These are phyloP conservation scores for Nerophis ophidion DNA, from an alignment of 2,113 vertebrate species.

Conservation along the genomic window DNA sequence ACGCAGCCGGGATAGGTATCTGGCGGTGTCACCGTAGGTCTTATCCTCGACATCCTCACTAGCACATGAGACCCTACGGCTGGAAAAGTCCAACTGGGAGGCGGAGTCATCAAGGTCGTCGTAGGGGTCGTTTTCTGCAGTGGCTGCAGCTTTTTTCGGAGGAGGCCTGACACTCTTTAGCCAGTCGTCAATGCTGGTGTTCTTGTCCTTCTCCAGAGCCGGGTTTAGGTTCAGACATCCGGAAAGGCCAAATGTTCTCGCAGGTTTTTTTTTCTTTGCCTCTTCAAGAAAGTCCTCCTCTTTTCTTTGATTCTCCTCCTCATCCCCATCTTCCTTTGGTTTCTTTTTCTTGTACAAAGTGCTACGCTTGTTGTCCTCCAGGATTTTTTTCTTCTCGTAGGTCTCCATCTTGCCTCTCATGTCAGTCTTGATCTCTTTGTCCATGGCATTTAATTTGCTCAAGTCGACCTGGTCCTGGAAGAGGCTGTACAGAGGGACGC, in stretches of 20 bases:
- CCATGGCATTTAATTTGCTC: slow-evolving; percentile 79
- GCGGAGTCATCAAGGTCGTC: slow-evolving; percentile 64
- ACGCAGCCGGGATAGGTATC: slow-evolving; percentile 66
- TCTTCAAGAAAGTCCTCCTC: slow-evolving; percentile 63
- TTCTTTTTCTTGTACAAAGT: slow-evolving; percentile 93
- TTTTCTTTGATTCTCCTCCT: slow-evolving; percentile 42
- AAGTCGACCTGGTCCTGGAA: slow-evolving; percentile 89
- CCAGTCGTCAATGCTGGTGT: slow-evolving; percentile 78
- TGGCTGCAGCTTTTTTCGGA: slow-evolving; percentile 51
- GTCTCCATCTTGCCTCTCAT: slow-evolving; percentile 83
- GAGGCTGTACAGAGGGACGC: slow-evolving; percentile 86
- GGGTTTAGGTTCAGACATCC: slow-evolving; percentile 65
- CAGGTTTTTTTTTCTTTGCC: slow-evolving; percentile 53
- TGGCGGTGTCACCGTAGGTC: slow-evolving; percentile 58
- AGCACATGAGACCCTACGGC: slow-evolving; percentile 62
- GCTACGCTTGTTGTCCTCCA: slow-evolving; percentile 87
- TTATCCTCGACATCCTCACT: slow-evolving; percentile 60
- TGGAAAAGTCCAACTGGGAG: slow-evolving; percentile 76
- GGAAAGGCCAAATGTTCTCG: slow-evolving; percentile 51
- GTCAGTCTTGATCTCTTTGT: slow-evolving; percentile 82
- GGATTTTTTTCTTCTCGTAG: slow-evolving; percentile 87
- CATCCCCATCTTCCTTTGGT: slow-evolving; percentile 61
- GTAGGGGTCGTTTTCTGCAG: slow-evolving; percentile 32
- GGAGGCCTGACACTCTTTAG: slow-evolving; percentile 77
- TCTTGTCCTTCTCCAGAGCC: slow-evolving; percentile 47